Percentiles rank a stretch among this genome's conserved stretches.
phyloP scores from a whole-genome alignment of 1,140 invertebrate genomes.

The Sycophila sp. region DNA sequence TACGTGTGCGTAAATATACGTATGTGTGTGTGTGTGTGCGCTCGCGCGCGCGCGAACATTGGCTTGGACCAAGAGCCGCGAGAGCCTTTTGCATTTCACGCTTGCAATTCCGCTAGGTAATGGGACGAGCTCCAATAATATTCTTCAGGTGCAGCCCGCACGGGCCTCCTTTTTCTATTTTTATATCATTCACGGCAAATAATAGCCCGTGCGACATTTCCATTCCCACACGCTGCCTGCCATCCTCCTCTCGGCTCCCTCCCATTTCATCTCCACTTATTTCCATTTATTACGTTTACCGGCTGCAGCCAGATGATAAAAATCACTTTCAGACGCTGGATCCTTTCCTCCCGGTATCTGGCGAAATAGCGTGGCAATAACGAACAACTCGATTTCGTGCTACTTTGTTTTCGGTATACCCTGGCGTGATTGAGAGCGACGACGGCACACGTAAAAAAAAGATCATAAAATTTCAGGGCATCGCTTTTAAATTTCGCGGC shows the following conservation, averaged over 20 bases:
- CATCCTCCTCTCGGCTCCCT: slow-evolving; percentile 17
- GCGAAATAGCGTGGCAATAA: too few relatives aligned
- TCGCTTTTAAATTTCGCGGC: too few relatives aligned
- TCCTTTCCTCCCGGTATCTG: neutral
- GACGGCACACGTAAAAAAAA: too few relatives aligned
- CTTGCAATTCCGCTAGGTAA: slow-evolving; percentile 31
- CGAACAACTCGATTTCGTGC: too few relatives aligned
- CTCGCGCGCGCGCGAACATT: slow-evolving; percentile 15
- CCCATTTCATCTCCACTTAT: slow-evolving; percentile 34
- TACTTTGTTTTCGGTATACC: too few relatives aligned
- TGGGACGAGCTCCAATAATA: slow-evolving; percentile 30
- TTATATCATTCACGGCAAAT: slow-evolving; percentile 25
- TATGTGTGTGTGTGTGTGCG: slow-evolving; percentile 13
- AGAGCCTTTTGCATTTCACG: slow-evolving; percentile 37
- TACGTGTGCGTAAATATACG: neutral
- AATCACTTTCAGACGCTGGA: slow-evolving; percentile 1
- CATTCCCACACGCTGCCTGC: slow-evolving; percentile 24
- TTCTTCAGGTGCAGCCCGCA: slow-evolving; percentile 5
- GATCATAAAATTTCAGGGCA: too few relatives aligned
- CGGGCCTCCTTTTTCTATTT: slow-evolving; percentile 11
- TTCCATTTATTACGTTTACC: slow-evolving; percentile 36
- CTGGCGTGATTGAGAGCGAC: too few relatives aligned
- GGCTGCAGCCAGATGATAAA: neutral
- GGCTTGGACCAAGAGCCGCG: neutral
- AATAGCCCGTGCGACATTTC: neutral